A percentile compares a stretch with the other conserved stretches of the same genome.
Conservation (phyloP, 2,113 vertebrate genomes). For the Argyrosomus japonicus region DNA sequence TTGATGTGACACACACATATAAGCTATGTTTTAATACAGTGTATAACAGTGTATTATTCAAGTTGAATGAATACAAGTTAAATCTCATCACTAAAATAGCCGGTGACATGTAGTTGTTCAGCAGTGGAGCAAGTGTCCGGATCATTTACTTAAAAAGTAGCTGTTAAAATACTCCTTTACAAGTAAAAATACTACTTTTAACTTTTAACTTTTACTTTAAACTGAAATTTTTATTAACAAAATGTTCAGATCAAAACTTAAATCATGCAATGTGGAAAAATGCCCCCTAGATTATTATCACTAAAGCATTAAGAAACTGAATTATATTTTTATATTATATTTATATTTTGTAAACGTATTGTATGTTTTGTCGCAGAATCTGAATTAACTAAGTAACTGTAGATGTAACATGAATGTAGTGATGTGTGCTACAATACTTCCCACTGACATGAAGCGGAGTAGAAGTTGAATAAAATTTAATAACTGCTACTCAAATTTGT, state of each 20-base stretch:
- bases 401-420: background rate
- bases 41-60: background rate
- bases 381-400: background rate
- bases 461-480: background rate
- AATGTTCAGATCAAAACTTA: background rate
- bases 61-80: background rate
- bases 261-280: background rate
- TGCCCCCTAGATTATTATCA: too few relatives aligned
- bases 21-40: background rate
- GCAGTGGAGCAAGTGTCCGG: background rate
- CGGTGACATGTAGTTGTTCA: background rate
- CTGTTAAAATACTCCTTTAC: background rate
- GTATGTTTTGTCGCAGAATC: background rate
- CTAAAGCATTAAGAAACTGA: background rate
- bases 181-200: background rate
- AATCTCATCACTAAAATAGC: background rate
- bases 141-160: too few relatives aligned
- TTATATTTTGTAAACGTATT: too few relatives aligned
- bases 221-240: background rate
- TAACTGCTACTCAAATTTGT: background rate
- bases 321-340: too few relatives aligned
- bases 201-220: too few relatives aligned
- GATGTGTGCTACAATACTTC: background rate
- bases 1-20: background rate
- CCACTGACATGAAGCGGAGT: background rate